phyloP scores from a whole-genome alignment of 2,113 vertebrate species.

The Marmota flaviventris region DNA sequence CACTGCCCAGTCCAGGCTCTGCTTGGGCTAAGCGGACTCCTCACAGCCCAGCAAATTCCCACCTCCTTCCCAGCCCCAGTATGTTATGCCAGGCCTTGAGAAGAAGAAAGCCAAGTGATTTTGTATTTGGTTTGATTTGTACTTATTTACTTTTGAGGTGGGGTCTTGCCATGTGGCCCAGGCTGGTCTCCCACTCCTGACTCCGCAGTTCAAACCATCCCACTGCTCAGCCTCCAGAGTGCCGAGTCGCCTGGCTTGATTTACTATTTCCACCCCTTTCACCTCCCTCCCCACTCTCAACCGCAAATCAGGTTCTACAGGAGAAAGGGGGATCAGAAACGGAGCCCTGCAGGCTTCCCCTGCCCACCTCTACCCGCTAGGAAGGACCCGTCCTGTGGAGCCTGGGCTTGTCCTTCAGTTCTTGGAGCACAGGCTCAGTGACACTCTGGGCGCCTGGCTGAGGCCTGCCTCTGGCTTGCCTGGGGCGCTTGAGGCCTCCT shows the following conservation, averaged over 20 bases:
- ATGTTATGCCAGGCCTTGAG: background rate
- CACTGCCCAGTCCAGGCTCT: background rate
- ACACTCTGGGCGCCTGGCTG: background rate
- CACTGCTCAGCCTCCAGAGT: background rate
- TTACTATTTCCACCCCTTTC: background rate
- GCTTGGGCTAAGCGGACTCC: background rate
- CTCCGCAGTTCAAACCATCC: background rate
- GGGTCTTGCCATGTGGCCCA: background rate
- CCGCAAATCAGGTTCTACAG: conserved; percentile 5
- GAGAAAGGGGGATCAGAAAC: background rate
- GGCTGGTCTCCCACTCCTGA: background rate
- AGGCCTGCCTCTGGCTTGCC: conserved; percentile 47
- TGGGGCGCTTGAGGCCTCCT: conserved; percentile 17
- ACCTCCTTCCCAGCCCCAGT: background rate
- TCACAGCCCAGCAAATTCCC: background rate
- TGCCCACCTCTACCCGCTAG: background rate
- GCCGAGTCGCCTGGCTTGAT: background rate
- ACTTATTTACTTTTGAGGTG: background rate
- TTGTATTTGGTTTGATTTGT: background rate
- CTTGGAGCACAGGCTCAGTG: background rate
- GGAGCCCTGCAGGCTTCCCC: background rate
- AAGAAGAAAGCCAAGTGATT: background rate
- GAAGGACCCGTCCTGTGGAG: background rate
- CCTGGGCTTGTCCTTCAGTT: background rate
- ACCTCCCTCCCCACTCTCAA: background rate